phyloP scores from a whole-genome alignment of 1,140 invertebrate species.

The Halesus radiatus region DNA sequence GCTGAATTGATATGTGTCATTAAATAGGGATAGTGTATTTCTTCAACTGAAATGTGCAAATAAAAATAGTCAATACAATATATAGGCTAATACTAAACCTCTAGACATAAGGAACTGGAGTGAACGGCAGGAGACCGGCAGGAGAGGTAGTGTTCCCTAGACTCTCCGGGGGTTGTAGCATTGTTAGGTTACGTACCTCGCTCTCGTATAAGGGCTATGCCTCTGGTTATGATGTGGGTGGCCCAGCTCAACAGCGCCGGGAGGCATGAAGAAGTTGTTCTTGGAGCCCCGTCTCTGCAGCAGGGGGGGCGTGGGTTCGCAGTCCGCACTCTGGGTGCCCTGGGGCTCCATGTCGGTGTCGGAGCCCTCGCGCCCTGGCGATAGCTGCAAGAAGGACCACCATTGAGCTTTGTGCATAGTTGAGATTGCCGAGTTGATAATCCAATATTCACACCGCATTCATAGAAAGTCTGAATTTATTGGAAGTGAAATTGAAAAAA shows the following conservation, averaged over 20 bases:
- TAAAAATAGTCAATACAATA: too few species aligned
- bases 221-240: conserved; percentile 73
- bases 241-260: conserved; percentile 64
- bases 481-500: too few species aligned
- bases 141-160: too few species aligned
- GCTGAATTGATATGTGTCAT: too few species aligned
- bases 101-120: too few species aligned
- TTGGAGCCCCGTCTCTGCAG: conserved; percentile 91
- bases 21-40: too few species aligned
- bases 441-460: too few species aligned
- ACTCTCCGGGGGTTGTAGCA: too few species aligned
- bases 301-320: conserved; percentile 91
- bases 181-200: not conserved
- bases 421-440: conserved; percentile 2
- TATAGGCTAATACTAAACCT: too few species aligned
- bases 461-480: too few species aligned
- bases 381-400: conserved; percentile 72
- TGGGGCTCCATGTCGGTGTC: conserved; percentile 87
- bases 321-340: conserved; percentile 91
- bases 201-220: conserved; percentile 60
- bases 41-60: too few species aligned
- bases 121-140: too few species aligned
- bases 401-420: not conserved
- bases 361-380: conserved; percentile 82
- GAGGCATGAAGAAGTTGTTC: conserved; percentile 91